Base-by-base conservation (phyloP, 2,888 invertebrate genomes). In the Acrocera orbiculus region DNA sequence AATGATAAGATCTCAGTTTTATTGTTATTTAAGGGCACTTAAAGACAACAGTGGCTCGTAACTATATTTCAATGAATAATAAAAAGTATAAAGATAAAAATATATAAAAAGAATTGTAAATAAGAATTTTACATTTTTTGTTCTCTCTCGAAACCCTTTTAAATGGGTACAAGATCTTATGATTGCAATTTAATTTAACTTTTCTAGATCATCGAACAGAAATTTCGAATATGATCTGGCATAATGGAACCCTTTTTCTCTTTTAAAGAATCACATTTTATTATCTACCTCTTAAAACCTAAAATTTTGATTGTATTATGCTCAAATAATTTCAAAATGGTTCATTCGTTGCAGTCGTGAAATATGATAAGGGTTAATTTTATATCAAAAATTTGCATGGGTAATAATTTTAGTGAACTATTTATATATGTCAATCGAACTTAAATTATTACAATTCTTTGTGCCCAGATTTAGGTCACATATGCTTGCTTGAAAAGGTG, bases 331-430 rank as follows among this genome's bases (percentile, higher is more conserved):
- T n/a, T n/a, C n/a, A n/a, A n/a, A n/a, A n/a, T n/a, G n/a, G n/a
- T n/a, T n/a, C n/a, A n/a, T n/a, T n/a, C n/a, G 22, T 22, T 22
- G 22, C 22, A 22, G 4, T 27, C n/a, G 19, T 17, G 35, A 16
- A 35, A 35, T 16, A 13, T 16, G 35, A 35, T 30, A 35, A 31
- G 35, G 35, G 35, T 35, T 35, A 35, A 35, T 35, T 30, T 30
- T 26, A 27, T 35, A 31, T 35, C 16, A 22, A 16, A 34, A 36
- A 39, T 39, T 39, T 39, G 39, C 39, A 39, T 39, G 39, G 39
- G 39, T 39, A 39, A 39, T 39, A 39, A 39, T 39, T 39, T 39
- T 36, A 16, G n/a, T n/a, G n/a, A n/a, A n/a, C n/a, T 6, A 5
- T 19, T 19, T 19, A 8, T 7, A 19, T 19, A 19, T 19, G 19